Evolutionary conservation across 2,797 vertebrate species (phyloP).

Genomic region (Naso thynnoides): DNA sequence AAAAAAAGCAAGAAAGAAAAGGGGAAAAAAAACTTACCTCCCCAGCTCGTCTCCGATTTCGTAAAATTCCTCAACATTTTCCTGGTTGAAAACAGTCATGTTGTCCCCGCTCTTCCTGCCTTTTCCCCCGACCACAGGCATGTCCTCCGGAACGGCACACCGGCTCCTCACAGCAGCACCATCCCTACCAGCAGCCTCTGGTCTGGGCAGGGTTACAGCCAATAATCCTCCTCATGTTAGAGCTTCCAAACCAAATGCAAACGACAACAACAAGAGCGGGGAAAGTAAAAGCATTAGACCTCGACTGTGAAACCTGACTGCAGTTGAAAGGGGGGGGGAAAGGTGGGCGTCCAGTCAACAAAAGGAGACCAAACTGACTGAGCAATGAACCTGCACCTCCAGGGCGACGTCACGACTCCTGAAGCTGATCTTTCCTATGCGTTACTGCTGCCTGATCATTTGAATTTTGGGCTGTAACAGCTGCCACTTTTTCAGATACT

Average conservation of each 20-base stretch:
- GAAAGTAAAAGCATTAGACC: neutral
- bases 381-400: slow-evolving; percentile 59
- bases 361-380: slow-evolving; percentile 45
- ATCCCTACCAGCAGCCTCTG: slow-evolving; percentile 69
- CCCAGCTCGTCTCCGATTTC: slow-evolving; percentile 94
- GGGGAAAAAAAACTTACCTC: slow-evolving; percentile 91
- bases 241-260: slow-evolving; percentile 27
- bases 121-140: slow-evolving; percentile 53
- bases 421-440: slow-evolving; percentile 15
- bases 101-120: slow-evolving; percentile 70
- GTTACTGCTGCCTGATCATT: neutral
- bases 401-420: slow-evolving; percentile 68
- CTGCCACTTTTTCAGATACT: neutral
- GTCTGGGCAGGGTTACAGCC: slow-evolving; percentile 51
- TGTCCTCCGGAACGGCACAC: slow-evolving; percentile 33
- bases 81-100: slow-evolving; percentile 94
- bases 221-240: slow-evolving; percentile 58
- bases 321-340: neutral
- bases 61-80: slow-evolving; percentile 94
- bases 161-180: slow-evolving; percentile 67
- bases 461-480: neutral
- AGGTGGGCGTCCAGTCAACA: slow-evolving; percentile 54
- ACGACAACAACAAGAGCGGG: neutral
- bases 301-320: neutral
- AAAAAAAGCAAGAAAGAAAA: too few relatives aligned